Evolutionary conservation across 2,888 invertebrate genomes (phyloP).

Genomic region (Helicoverpa assulta): DNA sequence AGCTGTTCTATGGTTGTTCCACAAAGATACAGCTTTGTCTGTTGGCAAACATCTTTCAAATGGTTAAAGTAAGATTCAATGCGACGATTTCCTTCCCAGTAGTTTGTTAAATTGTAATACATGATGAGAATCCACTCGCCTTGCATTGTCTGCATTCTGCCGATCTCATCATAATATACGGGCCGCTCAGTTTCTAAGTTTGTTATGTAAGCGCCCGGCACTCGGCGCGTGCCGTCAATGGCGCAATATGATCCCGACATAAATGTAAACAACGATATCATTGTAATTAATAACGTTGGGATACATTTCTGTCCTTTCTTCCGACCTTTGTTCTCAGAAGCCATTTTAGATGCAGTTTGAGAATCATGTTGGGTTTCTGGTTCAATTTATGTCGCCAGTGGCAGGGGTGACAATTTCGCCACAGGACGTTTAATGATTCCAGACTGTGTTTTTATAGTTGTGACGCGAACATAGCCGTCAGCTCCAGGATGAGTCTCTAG

Average conservation of each 20-base stretch:
- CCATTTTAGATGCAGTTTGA: too few species aligned
- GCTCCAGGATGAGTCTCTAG: conserved; percentile 5
- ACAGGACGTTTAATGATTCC: conserved; percentile 6
- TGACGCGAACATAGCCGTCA: conserved; percentile 16
- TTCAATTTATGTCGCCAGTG: too few species aligned
- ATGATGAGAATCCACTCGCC: conserved; percentile 43
- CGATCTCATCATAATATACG: conserved; percentile 16
- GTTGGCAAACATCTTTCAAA: background rate
- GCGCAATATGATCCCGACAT: background rate
- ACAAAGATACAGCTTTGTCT: conserved; percentile 9
- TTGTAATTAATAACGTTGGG: too few species aligned
- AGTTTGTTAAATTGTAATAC: conserved; percentile 20
- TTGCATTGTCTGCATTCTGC: conserved; percentile 39
- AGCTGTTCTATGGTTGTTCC: conserved; percentile 17
- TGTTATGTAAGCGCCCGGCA: conserved; percentile 3
- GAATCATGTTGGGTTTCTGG: too few species aligned
- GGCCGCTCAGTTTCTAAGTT: conserved; percentile 12
- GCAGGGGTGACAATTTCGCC: too few species aligned
- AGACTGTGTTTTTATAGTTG: conserved; percentile 11
- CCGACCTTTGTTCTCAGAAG: too few species aligned
- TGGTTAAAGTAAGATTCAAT: conserved; percentile 10
- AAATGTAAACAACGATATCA: too few species aligned
- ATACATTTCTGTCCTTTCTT: too few species aligned
- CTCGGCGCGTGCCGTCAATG: too few species aligned
- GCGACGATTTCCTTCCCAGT: conserved; percentile 7